These are phyloP conservation scores for Chloroclysta siterata DNA, from an alignment of 2,888 invertebrate genomes.

Conservation along the genomic window DNA sequence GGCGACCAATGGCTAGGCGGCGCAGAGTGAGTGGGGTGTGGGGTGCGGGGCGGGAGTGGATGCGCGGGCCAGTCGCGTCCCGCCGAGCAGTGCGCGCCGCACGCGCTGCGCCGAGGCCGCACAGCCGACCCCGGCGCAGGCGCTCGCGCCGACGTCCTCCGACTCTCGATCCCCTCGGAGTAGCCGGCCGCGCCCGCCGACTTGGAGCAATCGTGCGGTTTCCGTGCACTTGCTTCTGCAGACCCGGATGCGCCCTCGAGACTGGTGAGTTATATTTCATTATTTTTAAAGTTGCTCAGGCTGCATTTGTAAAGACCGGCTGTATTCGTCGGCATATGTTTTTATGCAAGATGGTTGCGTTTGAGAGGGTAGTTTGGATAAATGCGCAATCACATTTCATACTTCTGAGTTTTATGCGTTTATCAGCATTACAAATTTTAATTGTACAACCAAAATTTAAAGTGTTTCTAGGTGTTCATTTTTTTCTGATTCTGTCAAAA, in stretches of 20 bases:
- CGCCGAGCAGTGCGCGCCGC: constrained; percentile 69
- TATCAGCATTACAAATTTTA: too few relatives aligned
- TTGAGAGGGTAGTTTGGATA: constrained; percentile 10
- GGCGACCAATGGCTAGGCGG: constrained; percentile 62
- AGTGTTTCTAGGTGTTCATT: too few relatives aligned
- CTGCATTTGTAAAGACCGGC: constrained; percentile 45
- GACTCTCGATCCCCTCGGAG: constrained; percentile 24
- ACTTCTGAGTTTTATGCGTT: too few relatives aligned
- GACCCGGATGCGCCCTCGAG: constrained; percentile 50
- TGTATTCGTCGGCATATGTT: constrained; percentile 38
- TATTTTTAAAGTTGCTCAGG: constrained; percentile 22
- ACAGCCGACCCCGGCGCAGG: constrained; percentile 53
- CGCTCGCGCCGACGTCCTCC: constrained; percentile 33
- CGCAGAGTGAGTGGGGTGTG: constrained; percentile 47
- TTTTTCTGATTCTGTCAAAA: neutral
- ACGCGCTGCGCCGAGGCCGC: constrained; percentile 55
- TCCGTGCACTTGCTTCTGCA: constrained; percentile 38
- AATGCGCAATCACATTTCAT: neutral
- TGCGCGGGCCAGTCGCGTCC: constrained; percentile 68
- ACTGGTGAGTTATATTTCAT: constrained; percentile 57
- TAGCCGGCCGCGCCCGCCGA: constrained; percentile 44
- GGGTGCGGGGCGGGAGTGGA: constrained; percentile 51
- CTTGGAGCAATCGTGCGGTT: constrained; percentile 61
- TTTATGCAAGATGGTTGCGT: neutral
- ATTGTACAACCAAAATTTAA: too few relatives aligned